Evolutionary conservation across 2,888 invertebrate genomes (phyloP), one percentile per base, ranked within the genome.

Genomic region (Drosophila ezoana): DNA sequence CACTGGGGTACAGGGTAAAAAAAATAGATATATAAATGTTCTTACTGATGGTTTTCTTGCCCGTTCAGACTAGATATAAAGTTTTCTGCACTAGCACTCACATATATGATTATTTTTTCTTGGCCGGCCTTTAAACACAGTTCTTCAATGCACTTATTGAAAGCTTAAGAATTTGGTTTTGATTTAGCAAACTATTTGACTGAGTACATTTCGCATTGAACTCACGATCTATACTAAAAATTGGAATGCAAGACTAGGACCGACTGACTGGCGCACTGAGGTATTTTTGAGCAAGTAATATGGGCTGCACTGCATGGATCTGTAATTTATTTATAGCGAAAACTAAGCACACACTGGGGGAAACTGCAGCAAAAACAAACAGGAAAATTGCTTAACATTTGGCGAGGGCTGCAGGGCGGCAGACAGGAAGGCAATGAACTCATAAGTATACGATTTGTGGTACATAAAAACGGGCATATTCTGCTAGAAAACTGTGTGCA

Each of bases 361-460:
- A 56, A 62, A 67, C 72, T 66, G 62, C 76, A 35, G 71, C 61
- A 51, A 58, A 54, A 48, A 41, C 18, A 45, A 49, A 49, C 8
- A 44, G n/a, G 37, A 23, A 28, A 62, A 64, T 61, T 45, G 43
- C 53, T 49, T 45, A 18, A 61, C 60, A 58, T 59, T 72, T 64
- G 62, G 60, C 68, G 68, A 49, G 60, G 56, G 47, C 70, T 70
- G 73, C 69, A 74, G 81, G 72, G 74, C 84, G 79, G 77, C 74
- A 68, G 71, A 73, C 68, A 69, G 54, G 53, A 82, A 76, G 76
- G 72, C 83, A 87, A 84, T 83, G 83, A 83, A 83, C 83, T 83
- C 83, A 63, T 66, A 68, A 67, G 75, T 71, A 49, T 59, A 73
- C 43, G 53, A 44, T 63, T 18, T 60, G 77, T 71, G 66, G 18